Base-by-base conservation (phyloP, 2,888 invertebrate species). In the Galeopsomyia nigrocyanea region DNA sequence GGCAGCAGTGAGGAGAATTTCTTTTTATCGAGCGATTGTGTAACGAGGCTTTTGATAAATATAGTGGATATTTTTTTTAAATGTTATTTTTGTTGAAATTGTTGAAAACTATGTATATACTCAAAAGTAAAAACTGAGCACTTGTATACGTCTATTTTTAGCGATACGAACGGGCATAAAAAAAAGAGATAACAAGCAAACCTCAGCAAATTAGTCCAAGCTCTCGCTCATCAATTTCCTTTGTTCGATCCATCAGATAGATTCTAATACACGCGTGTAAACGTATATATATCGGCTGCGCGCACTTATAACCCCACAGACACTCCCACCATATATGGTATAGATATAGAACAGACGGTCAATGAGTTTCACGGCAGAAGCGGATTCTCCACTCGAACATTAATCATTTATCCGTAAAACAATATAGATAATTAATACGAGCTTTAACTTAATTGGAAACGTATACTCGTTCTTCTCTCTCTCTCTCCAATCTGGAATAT, bases 381-480 rank as follows among this genome's bases (percentile, higher is more conserved):
- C 85, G 93, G 95, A 83, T 83, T 88, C 90, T 83, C 83, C 82
- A 88, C 90, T 83, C 89, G 89, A 73, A 75, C 80, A 82, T 83
- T 80, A 81, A 80, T 82, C 80, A 83, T 77, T 68, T 77, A 81
- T 77, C 76, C 79, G 76, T 80, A 81, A 82, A 82, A 81, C 80
- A 80, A 80, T 82, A 78, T 74, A 76, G 79, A 80, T 82, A 83
- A 83, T 81, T 82, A 80, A 82, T 83, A 82, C 78, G 79, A 76
- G 80, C 79, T 81, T 80, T 80, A 78, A 79, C 79, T 79, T 82
- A 82, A 81, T 81, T 82, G 79, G 79, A 78, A 79, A 76, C 77
- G 46, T 31, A 21, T 47, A 55, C 10, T 21, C 13, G 13, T n/a
- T n/a, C n/a, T n/a, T n/a, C n/a, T n/a, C n/a, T n/a, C 10, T 7